A percentile compares a stretch with the other conserved stretches of the same genome.
These are phyloP conservation scores for Zygogramma bicolorata DNA, from an alignment of 2,888 invertebrate species.

Conservation along the genomic window DNA sequence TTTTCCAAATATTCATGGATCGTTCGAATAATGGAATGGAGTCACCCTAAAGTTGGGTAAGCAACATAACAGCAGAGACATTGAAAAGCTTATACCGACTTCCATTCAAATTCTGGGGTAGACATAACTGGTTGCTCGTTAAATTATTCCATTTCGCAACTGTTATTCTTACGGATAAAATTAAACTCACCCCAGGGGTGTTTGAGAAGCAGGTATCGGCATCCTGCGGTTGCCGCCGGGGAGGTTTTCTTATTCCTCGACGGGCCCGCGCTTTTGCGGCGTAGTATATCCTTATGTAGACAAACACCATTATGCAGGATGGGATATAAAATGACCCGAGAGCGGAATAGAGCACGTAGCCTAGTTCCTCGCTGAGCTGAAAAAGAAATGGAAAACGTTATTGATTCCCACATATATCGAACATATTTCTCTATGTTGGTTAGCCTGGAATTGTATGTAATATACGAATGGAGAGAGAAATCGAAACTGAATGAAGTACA, in stretches of 20 bases:
- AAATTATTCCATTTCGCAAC: too few relatives aligned
- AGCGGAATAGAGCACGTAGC: conserved; percentile 98
- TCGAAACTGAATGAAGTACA: too few relatives aligned
- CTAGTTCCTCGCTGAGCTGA: conserved; percentile 94
- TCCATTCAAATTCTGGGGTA: neutral
- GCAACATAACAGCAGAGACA: too few relatives aligned
- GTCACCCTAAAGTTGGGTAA: too few relatives aligned
- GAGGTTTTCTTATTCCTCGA: conserved; percentile 86
- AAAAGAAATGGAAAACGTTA: conserved; percentile 60
- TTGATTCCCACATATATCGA: neutral
- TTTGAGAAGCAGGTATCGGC: conserved; percentile 66
- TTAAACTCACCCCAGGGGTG: conserved; percentile 47
- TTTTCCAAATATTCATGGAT: too few relatives aligned
- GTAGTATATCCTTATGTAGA: conserved; percentile 98
- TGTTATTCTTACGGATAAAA: neutral
- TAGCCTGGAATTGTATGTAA: too few relatives aligned
- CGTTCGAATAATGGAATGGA: too few relatives aligned
- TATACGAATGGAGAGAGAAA: too few relatives aligned
- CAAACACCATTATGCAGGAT: conserved; percentile 99
- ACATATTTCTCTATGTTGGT: too few relatives aligned
- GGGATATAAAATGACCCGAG: conserved; percentile 99
- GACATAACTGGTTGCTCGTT: neutral
- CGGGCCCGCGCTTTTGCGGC: conserved; percentile 94
- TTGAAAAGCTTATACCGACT: too few relatives aligned
- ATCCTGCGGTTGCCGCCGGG: conserved; percentile 71